These are phyloP conservation scores for Geophilus truncorum DNA, from an alignment of 2,888 invertebrate species.

Conservation along the genomic window DNA sequence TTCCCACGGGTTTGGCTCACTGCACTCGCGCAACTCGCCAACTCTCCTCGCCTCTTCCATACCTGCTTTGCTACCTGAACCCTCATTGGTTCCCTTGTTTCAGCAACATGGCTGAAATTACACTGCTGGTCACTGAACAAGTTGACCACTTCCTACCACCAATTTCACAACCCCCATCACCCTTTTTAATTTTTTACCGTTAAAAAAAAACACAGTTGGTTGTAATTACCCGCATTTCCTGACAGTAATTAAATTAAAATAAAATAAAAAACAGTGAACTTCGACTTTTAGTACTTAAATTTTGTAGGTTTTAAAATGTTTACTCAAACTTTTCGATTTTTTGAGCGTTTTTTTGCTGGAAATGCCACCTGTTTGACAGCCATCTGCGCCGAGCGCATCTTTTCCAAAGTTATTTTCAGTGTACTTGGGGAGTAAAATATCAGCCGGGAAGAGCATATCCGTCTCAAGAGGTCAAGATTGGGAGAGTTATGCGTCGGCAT, in stretches of 20 bases:
- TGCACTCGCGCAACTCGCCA: slow-evolving; percentile 7
- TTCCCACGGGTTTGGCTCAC: slow-evolving; percentile 27
- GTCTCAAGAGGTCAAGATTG: slow-evolving; percentile 27
- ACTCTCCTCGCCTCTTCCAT: background rate
- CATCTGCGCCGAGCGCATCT: slow-evolving; percentile 7
- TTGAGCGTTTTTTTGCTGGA: background rate
- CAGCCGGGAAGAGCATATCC: background rate
- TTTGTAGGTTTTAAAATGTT: too few species aligned
- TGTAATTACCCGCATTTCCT: background rate
- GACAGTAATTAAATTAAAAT: background rate
- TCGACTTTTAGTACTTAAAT: too few species aligned
- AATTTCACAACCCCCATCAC: background rate
- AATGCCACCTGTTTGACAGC: slow-evolving; percentile 7
- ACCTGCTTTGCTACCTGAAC: slow-evolving; percentile 19
- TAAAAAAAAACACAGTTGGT: background rate
- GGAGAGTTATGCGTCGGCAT: slow-evolving; percentile 17
- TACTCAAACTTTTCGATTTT: background rate
- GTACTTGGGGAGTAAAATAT: background rate
- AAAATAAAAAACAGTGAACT: too few species aligned
- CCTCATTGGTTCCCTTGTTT: background rate
- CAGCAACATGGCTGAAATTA: background rate
- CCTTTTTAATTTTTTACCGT: background rate
- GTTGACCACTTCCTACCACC: background rate
- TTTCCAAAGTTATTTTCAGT: background rate
- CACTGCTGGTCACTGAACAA: slow-evolving; percentile 6